phyloP scores from a whole-genome alignment of 2,888 invertebrate species.

The Agrochola litura region DNA sequence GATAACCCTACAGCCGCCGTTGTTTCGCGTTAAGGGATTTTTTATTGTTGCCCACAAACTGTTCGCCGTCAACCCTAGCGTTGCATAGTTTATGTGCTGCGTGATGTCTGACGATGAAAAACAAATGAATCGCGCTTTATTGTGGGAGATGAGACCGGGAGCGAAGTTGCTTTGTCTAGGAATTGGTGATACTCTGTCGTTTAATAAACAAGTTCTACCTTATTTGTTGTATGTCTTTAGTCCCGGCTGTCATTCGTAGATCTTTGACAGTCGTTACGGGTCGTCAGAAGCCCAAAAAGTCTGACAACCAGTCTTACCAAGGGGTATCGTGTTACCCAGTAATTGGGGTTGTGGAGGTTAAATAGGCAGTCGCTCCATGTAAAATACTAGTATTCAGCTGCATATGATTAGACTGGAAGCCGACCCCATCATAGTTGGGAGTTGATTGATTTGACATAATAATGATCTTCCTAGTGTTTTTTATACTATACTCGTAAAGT shows the following conservation, averaged over 20 bases:
- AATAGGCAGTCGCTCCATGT: background rate
- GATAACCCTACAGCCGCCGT: slow-evolving; percentile 85
- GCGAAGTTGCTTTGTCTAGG: slow-evolving; percentile 33
- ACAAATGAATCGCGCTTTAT: slow-evolving; percentile 62
- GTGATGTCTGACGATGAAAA: slow-evolving; percentile 52
- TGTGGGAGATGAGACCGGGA: slow-evolving; percentile 36
- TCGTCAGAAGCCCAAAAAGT: background rate
- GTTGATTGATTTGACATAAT: background rate
- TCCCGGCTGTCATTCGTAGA: background rate
- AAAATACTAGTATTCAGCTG: background rate
- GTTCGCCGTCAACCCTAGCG: slow-evolving; percentile 82
- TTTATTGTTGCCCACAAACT: slow-evolving; percentile 90
- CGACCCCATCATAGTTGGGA: background rate
- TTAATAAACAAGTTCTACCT: slow-evolving; percentile 21
- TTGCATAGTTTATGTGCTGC: slow-evolving; percentile 86
- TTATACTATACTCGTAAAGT: background rate
- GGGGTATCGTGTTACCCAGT: background rate
- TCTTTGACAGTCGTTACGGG: background rate
- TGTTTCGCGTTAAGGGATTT: slow-evolving; percentile 89
- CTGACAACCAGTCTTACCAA: background rate
- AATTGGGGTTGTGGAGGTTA: background rate
- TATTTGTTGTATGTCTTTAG: background rate
- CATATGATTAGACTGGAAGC: background rate
- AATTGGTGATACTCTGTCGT: slow-evolving; percentile 24
- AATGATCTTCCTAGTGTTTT: background rate